Conservation (phyloP, 2,113 vertebrate species). For the Tinamus guttatus region DNA sequence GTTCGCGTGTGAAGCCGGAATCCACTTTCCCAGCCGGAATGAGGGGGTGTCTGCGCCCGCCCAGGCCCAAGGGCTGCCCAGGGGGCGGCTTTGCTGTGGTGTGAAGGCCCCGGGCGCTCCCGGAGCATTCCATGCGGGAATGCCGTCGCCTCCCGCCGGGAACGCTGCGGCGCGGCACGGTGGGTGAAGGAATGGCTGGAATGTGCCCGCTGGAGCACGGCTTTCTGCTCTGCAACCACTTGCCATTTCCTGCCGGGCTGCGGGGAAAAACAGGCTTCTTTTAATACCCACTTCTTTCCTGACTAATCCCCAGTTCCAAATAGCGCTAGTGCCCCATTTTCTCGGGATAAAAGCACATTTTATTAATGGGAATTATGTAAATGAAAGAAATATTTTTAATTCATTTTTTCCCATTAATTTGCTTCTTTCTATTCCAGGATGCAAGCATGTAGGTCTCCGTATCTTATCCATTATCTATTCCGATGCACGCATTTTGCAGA, state of each 20-base stretch:
- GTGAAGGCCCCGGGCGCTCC: too few species aligned
- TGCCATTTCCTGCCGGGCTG: constrained; percentile 22
- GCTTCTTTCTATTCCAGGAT: background rate
- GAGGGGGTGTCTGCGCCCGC: too few species aligned
- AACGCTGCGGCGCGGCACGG: background rate
- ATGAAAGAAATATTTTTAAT: background rate
- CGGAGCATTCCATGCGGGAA: too few species aligned
- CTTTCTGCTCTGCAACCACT: constrained; percentile 37
- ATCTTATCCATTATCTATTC: constrained; percentile 40
- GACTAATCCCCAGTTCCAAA: background rate
- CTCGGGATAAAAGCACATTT: background rate
- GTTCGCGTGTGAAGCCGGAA: background rate
- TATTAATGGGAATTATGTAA: background rate
- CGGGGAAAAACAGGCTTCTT: background rate
- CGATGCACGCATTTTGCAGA: background rate
- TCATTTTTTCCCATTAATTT: background rate
- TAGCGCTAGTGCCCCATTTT: background rate
- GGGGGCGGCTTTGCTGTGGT: too few species aligned
- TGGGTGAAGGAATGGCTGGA: constrained; percentile 68
- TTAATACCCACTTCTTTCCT: background rate
- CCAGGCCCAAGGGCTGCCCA: too few species aligned
- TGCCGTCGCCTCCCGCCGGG: too few species aligned
- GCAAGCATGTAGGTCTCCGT: background rate
- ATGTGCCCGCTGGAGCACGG: constrained; percentile 36
- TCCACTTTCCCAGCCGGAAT: too few species aligned